Evolutionary conservation across 2,797 vertebrate genomes (phyloP), one percentile per base, ranked within the genome.

Genomic region (Danio choprae): DNA sequence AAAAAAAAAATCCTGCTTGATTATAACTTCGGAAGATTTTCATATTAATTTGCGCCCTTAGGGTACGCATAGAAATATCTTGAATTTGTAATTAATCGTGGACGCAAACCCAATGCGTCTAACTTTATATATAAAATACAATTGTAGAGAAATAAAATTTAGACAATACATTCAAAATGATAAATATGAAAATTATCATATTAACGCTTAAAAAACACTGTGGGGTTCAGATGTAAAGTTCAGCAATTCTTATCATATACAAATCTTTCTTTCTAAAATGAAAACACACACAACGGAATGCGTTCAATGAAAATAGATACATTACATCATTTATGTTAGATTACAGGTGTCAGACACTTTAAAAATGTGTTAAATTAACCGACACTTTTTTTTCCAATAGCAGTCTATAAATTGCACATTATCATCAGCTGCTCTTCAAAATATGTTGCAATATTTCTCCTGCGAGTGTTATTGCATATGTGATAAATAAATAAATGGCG

Each of bases 401-500:
- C n/a, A n/a, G n/a, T n/a, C 29, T 43, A n/a, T 36, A 56, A 64
- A 72, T 9, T 9, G 6, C 20, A 36, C 13, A 8, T 15, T 51
- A 22, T 8, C 29, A n/a, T 76, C 12, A 29, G 48, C 10, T 43
- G 11, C 16, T 41, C n/a, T 50, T 53, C 16, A 16, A 36, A 16
- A 15, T 18, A 64, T 13, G n/a, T 13, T 29, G 8, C 4, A n/a
- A 43, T 36, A 6, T 77, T 43, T 6, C 43, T 29, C 64, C 10
- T 65, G 58, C 63, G 12, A 69, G 65, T 55, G 74, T 62, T 84
- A 91, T 90, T 43, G 63, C 44, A 44, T 59, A 68, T 64, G 83
- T 67, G 84, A 92, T 90, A 91, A 88, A 92, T 90, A 89, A 90
- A 90, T 90, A 90, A 91, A 88, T 84, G 86, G 86, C 85, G 89